phyloP scores from a whole-genome alignment of 2,888 invertebrate species.

The Globia sparganii region DNA sequence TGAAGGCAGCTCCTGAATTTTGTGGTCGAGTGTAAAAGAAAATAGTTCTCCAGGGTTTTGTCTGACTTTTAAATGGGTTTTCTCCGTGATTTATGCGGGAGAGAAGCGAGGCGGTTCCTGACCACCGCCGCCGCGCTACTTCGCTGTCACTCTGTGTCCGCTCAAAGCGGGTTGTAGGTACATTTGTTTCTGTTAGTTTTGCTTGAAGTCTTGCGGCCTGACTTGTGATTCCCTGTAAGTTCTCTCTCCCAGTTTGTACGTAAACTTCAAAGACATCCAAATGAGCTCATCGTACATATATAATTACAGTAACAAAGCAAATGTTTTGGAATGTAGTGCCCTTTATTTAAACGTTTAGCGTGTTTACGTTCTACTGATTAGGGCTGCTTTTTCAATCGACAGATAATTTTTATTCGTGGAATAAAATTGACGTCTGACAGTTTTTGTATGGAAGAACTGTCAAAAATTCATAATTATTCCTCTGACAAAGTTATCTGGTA shows the following conservation, averaged over 20 bases:
- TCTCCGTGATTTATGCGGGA: slow-evolving; percentile 3
- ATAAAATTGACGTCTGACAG: too few species aligned
- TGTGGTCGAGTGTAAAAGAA: slow-evolving; percentile 3
- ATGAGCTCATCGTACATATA: background rate
- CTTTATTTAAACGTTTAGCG: slow-evolving; percentile 3
- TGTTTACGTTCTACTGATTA: background rate
- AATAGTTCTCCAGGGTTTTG: slow-evolving; percentile 3
- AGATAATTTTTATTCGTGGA: too few species aligned
- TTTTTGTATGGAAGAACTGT: too few species aligned
- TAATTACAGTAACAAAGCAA: slow-evolving; percentile 16
- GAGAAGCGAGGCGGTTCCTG: background rate
- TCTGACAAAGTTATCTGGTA: too few species aligned
- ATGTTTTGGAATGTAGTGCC: background rate
- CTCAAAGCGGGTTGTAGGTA: background rate
- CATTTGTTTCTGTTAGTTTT: background rate
- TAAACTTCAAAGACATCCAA: background rate
- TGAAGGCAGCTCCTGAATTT: slow-evolving; percentile 15
- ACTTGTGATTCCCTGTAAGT: background rate
- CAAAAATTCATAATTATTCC: too few species aligned
- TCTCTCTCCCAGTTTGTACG: background rate
- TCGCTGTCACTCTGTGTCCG: background rate
- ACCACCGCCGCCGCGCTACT: background rate
- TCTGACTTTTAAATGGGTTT: slow-evolving; percentile 17
- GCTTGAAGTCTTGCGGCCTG: background rate
- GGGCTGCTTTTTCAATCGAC: too few species aligned